Conservation (phyloP, 2,797 vertebrate species). For the Phylloscopus collybita region DNA sequence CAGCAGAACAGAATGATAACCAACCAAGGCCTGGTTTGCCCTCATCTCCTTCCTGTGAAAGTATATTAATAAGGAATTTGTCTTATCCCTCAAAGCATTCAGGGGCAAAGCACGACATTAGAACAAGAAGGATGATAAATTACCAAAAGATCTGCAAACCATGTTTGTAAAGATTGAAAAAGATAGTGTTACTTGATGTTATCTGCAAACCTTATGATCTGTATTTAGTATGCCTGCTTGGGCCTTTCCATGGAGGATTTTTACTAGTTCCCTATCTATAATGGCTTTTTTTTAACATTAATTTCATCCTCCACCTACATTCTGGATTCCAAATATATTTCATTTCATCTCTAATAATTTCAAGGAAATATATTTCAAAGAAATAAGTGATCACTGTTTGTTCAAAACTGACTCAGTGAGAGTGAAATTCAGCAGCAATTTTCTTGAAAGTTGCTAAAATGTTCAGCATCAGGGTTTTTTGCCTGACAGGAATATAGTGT, state of each 20-base stretch:
- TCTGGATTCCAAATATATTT: neutral
- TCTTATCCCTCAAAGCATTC: constrained; percentile 4
- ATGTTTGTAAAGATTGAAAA: neutral
- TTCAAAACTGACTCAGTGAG: neutral
- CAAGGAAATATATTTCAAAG: neutral
- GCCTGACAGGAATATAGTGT: neutral
- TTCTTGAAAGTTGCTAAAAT: constrained; percentile 12
- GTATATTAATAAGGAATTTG: constrained; percentile 21
- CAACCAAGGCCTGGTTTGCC: neutral
- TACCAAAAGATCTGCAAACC: neutral
- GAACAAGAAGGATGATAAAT: constrained; percentile 28
- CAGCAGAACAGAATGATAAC: neutral
- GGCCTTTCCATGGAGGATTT: neutral
- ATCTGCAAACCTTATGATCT: neutral
- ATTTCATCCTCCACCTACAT: neutral
- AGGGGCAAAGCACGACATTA: neutral
- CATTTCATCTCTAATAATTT: neutral
- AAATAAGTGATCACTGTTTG: neutral
- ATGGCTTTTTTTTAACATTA: neutral
- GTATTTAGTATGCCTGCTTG: neutral
- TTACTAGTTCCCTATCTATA: neutral
- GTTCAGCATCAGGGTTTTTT: neutral
- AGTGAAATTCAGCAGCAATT: constrained; percentile 3
- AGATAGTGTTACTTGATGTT: neutral
- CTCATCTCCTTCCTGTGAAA: neutral